Conservation (phyloP, 2,113 vertebrate genomes). For the Chaetura pelagica region DNA sequence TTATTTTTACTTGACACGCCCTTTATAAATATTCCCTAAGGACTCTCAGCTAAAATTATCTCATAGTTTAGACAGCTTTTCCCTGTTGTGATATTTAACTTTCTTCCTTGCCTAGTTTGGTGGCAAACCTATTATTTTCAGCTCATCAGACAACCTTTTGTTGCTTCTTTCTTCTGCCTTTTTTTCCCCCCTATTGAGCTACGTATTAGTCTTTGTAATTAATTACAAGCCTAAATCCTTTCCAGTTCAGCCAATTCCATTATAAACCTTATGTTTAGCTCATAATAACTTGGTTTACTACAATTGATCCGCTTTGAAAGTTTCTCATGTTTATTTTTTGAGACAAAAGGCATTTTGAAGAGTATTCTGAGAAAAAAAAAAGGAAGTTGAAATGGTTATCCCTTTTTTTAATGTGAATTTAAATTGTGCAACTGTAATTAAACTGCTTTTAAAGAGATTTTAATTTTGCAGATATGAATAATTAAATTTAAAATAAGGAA, state of each 20-base stretch:
- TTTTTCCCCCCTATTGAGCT: background rate
- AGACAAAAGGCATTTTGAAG: background rate
- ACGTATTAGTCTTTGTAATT: background rate
- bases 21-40: background rate
- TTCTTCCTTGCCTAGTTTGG: background rate
- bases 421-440: background rate
- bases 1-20: background rate
- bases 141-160: background rate
- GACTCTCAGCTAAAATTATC: background rate
- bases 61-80: background rate
- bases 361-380: background rate
- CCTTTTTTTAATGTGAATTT: background rate
- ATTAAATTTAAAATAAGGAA: background rate
- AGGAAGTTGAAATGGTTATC: background rate
- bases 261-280: background rate
- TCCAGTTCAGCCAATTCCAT: background rate
- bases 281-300: background rate
- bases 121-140: conserved; percentile 12
- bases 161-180: background rate
- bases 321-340: background rate
- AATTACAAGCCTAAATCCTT: background rate
- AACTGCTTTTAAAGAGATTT: background rate
- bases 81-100: conserved; percentile 20
- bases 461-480: background rate
- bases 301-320: background rate